Evolutionary conservation across 2,113 vertebrate genomes (phyloP), one percentile per base, ranked within the genome.

Genomic region (Melospiza melodia): DNA sequence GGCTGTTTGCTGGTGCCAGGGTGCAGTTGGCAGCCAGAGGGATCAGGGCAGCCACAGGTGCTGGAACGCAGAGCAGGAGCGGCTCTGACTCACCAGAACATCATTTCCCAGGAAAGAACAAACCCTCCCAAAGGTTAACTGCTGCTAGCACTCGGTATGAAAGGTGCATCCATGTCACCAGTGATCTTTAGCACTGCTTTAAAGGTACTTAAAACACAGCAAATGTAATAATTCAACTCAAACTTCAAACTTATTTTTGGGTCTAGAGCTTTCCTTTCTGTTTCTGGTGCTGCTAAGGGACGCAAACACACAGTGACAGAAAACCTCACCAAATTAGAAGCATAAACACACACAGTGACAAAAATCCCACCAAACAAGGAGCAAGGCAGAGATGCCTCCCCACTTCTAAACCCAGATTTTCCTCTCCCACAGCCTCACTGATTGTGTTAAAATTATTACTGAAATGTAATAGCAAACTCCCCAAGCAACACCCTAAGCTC

Each of bases 301-400:
- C 22, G 10, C 0, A 1, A 52, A 9, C 31, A 12, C 18, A 3
- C 10, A 11, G 5, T 48, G 46, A 48, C 46, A 2, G 44, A 10
- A 41, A 41, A 41, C 41, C 41, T 41, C 41, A 41, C 41, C 41
- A 41, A 41, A 41, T 14, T 41, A 6, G 41, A 41, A 15, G 13
- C 41, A 41, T 6, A 41, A 41, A 14, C 41, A 41, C 41, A 41
- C 41, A 14, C 41, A 41, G 41, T 41, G 41, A 41, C 41, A 41
- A 41, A 41, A 41, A 41, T 15, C 41, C 13, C 21, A 7, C 4
- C 3, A 31, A 37, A 9, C 12, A 39, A 69, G 24, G n/a, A 35
- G 9, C 14, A 20, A 67, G 69, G 39, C 17, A 87, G n/a, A 66
- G 31, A 68, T 31, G 11, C 15, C 27, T 37, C 24, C 24, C 15